Evolutionary conservation across 2,113 vertebrate species (phyloP).

Genomic region (Paratilapia polleni): DNA sequence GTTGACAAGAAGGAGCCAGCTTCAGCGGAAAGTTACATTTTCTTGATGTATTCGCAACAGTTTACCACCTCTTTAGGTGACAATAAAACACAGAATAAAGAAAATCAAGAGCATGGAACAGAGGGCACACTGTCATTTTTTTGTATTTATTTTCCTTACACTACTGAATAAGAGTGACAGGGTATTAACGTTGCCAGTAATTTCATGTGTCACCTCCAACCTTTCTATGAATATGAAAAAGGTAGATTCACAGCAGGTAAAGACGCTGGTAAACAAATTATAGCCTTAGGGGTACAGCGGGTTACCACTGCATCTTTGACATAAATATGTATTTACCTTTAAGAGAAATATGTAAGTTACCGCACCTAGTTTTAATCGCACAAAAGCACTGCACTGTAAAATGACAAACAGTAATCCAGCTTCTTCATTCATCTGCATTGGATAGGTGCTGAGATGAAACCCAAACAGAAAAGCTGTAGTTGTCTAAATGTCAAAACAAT

Average conservation of each 20-base stretch:
- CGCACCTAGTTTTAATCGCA: too few relatives aligned
- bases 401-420: neutral
- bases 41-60: neutral
- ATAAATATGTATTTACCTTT: neutral
- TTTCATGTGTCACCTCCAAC: neutral
- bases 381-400: too few relatives aligned
- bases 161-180: neutral
- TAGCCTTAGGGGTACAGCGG: neutral
- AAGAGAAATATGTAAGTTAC: neutral
- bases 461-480: neutral
- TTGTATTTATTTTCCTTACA: slow-evolving; percentile 1
- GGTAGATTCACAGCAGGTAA: neutral
- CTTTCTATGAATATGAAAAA: neutral
- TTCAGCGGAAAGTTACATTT: neutral
- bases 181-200: neutral
- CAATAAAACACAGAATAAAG: neutral
- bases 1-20: neutral
- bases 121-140: neutral
- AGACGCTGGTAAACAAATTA: neutral
- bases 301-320: neutral
- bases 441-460: neutral
- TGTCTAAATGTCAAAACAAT: neutral
- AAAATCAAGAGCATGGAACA: neutral
- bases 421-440: neutral
- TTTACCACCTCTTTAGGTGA: neutral